Conservation (phyloP, 2,113 vertebrate species). For the Alligator mississippiensis region DNA sequence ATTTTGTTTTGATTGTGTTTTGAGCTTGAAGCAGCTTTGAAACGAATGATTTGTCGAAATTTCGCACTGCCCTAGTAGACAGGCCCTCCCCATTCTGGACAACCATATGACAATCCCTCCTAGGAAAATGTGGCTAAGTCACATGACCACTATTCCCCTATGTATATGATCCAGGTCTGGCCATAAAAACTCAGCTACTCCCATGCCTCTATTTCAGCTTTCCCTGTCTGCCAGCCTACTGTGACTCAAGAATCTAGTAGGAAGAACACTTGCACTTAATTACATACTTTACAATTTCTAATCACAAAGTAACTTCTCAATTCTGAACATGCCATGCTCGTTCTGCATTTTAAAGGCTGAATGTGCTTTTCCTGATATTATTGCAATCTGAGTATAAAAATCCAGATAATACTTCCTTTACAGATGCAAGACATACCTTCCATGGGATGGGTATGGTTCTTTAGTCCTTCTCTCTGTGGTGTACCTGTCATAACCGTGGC, state of each 20-base stretch:
- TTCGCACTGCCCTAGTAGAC: neutral
- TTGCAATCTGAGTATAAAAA: neutral
- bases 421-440: constrained; percentile 25
- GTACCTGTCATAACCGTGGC: neutral
- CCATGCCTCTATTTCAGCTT: neutral
- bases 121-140: neutral
- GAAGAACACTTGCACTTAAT: neutral
- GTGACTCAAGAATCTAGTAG: neutral
- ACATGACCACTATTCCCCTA: neutral
- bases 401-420: neutral
- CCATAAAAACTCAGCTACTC: neutral
- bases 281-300: neutral
- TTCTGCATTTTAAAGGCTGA: neutral
- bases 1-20: too few species aligned
- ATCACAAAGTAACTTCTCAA: neutral
- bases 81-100: neutral
- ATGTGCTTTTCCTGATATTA: neutral
- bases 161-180: neutral
- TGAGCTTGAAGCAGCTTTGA: too few species aligned
- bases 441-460: constrained; percentile 1
- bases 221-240: neutral
- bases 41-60: too few species aligned
- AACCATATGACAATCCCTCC: neutral
- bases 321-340: neutral
- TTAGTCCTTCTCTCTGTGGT: constrained; percentile 43